Percentiles rank a stretch among this genome's conserved stretches.
phyloP scores from a whole-genome alignment of 37 sponge, comb jelly and placozoan species.

The Theonella swinhoei region DNA sequence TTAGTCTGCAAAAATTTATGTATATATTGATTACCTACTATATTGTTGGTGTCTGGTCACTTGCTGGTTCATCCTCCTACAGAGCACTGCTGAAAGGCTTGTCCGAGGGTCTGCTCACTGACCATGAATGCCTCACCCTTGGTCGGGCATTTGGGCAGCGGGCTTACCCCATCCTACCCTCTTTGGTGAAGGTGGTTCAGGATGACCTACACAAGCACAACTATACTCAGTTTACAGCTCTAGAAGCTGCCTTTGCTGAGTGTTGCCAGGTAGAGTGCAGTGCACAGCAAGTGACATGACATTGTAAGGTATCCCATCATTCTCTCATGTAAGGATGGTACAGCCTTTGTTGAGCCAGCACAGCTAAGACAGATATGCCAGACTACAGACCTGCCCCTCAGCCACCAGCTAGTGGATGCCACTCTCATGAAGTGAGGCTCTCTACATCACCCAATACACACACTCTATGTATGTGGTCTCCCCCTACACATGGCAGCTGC shows the following conservation, averaged over 20 bases:
- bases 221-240: conserved; percentile 44
- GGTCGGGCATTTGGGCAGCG: conserved; percentile 80
- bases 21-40: background rate
- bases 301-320: too few relatives aligned
- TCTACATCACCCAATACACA: too few relatives aligned
- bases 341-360: conserved; percentile 49
- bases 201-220: conserved; percentile 57
- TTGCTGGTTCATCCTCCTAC: too few relatives aligned
- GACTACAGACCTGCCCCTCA: conserved; percentile 47
- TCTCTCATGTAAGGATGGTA: conserved; percentile 21
- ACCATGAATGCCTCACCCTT: conserved; percentile 90
- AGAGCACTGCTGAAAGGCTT: conserved; percentile 54
- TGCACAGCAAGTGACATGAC: background rate
- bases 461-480: background rate
- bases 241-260: background rate
- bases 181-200: conserved; percentile 58
- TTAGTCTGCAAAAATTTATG: conserved; percentile 63
- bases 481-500: conserved; percentile 14
- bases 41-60: too few relatives aligned
- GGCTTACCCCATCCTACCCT: conserved; percentile 48
- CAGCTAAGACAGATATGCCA: conserved; percentile 41
- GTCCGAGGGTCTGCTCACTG: conserved; percentile 69
- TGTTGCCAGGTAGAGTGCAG: background rate
- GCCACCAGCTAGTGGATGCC: conserved; percentile 78
- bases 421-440: conserved; percentile 77